phyloP scores from a whole-genome alignment of 2,797 vertebrate species.

The Acrossocheilus fasciatus region DNA sequence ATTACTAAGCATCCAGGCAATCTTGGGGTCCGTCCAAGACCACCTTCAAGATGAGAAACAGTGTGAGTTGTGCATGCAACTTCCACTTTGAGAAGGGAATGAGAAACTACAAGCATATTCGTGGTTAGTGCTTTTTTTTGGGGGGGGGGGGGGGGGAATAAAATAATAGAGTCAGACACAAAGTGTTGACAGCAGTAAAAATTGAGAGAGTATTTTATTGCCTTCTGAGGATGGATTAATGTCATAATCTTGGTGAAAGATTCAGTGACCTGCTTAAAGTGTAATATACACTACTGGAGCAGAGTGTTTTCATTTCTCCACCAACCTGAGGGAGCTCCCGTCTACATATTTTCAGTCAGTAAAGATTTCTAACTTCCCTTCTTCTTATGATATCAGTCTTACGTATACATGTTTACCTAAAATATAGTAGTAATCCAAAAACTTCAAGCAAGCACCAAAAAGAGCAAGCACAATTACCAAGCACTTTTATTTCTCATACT shows the following conservation, averaged over 20 bases:
- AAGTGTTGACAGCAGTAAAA: constrained; percentile 48
- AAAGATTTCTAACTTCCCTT: background rate
- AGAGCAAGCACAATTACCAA: background rate
- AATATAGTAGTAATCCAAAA: constrained; percentile 13
- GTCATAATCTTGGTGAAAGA: constrained; percentile 49
- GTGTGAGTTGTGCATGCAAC: constrained; percentile 16
- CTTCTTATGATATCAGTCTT: background rate
- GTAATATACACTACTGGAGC: constrained; percentile 37
- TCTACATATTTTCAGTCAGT: constrained; percentile 33
- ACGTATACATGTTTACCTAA: background rate
- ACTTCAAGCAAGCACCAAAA: background rate
- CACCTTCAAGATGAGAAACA: constrained; percentile 80
- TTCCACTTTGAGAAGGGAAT: constrained; percentile 42
- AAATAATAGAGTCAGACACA: constrained; percentile 47
- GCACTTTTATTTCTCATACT: background rate
- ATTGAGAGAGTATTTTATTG: constrained; percentile 48
- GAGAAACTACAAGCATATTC: constrained; percentile 49
- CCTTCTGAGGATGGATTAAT: constrained; percentile 51
- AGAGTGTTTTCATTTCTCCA: constrained; percentile 19
- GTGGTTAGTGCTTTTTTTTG: constrained; percentile 30
- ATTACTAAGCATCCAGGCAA: constrained; percentile 84
- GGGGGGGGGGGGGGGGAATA: constrained; percentile 12
- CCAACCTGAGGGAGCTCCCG: constrained; percentile 24
- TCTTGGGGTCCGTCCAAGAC: constrained; percentile 88
- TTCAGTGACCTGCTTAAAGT: constrained; percentile 44